Base-by-base conservation (phyloP, 2,113 vertebrate species). In the Malurus melanocephalus region DNA sequence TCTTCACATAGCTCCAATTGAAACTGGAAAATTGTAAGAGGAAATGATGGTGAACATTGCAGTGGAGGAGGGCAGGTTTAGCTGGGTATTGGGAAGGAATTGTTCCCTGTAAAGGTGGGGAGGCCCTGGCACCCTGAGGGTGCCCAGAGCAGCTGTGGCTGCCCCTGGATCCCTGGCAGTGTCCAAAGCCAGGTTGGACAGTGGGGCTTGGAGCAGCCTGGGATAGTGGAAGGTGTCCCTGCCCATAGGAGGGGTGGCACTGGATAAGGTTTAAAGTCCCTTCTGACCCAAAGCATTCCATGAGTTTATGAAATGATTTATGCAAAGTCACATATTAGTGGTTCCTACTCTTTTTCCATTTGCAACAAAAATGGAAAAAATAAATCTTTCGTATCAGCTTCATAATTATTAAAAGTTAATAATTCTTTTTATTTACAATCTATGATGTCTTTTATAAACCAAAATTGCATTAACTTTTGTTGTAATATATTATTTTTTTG, bases 191-290 rank as follows among this genome's bases (percentile, higher is more conserved):
- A 62, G 64, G 3, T 0, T 59, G 45, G 53, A 51, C 48, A 49
- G 4, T 0, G 0, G 32, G 13, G 7, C 9, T 53, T 17, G 56
- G 38, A 62, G 26, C 49, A 16, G 0, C 16, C 60, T 74, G 80
- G 33, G 30, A 0, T 0, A 2, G 20, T 40, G 51, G 51, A 1
- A 74, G 16, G 16, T 42, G 51, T 33, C 35, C 20, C 51, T 49
- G 33, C 6, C 21, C 40, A 13, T 8, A 22, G n/a, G 15, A 64
- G 42, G 6, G 5, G 2, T 1, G 48, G 19, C 13, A 0, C 13
- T 43, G 16, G 26, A 7, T 32, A 8, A 14, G 13, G 2, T 43
- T 43, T 35, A 15, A 35, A 3, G 7, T 32, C 30, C 8, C 11
- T 51, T 49, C 21, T 45, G 51, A 16, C 13, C 9, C 26, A 67